These are phyloP conservation scores for Zapornia atra DNA, from an alignment of 2,113 vertebrate genomes.

Conservation along the genomic window DNA sequence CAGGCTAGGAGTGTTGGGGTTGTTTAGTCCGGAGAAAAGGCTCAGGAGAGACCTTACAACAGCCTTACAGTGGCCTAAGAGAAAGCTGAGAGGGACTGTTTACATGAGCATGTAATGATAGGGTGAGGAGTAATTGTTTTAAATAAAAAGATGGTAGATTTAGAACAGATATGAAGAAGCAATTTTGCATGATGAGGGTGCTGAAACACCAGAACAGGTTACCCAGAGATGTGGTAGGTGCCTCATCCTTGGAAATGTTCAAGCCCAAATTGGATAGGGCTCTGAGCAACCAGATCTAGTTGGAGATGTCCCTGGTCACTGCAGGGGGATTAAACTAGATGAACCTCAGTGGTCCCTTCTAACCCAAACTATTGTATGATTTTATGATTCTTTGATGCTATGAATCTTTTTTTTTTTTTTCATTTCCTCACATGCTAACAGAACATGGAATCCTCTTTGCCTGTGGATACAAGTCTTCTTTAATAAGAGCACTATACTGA, in stretches of 20 bases:
- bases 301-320: background rate
- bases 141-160: background rate
- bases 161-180: background rate
- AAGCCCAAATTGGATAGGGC: background rate
- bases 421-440: background rate
- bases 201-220: background rate
- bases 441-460: background rate
- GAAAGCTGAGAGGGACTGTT: background rate
- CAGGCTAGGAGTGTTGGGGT: background rate
- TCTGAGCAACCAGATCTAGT: background rate
- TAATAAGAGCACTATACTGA: background rate
- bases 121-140: background rate
- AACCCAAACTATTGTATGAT: background rate
- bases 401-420: background rate
- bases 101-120: rapidly evolving
- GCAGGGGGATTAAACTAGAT: background rate
- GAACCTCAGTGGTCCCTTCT: background rate
- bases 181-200: background rate
- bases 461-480: background rate
- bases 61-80: background rate
- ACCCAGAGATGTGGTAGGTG: background rate
- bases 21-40: background rate
- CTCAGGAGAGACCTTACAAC: rapidly evolving
- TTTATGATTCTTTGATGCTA: background rate
- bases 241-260: background rate